phyloP scores from a whole-genome alignment of 2,888 invertebrate species.

The Agrotis exclamationis region DNA sequence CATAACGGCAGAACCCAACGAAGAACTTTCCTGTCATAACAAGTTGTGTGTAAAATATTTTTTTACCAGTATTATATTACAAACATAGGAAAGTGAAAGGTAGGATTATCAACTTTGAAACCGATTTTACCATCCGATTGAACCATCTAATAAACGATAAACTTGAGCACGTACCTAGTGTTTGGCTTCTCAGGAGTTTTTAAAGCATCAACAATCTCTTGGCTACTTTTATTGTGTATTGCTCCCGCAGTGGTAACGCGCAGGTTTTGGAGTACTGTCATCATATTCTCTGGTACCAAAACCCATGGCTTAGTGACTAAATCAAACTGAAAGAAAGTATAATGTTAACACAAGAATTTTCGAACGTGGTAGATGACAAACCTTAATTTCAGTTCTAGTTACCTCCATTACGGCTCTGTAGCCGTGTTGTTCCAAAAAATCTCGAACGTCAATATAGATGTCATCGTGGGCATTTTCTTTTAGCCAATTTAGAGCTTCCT shows the following conservation, averaged over 20 bases:
- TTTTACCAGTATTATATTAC: too few relatives aligned
- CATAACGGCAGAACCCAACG: conserved; percentile 92
- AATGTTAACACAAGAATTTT: background rate
- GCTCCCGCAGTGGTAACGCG: conserved; percentile 69
- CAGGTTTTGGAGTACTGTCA: conserved; percentile 92
- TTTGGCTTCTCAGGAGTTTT: conserved; percentile 86
- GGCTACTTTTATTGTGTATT: conserved; percentile 72
- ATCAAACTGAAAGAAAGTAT: conserved; percentile 91
- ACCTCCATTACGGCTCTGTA: conserved; percentile 93
- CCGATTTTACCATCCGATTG: too few relatives aligned
- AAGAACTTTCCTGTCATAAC: conserved; percentile 90
- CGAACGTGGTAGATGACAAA: background rate
- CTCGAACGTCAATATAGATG: conserved; percentile 85
- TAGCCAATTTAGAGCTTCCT: conserved; percentile 91
- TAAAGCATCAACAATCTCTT: conserved; percentile 87
- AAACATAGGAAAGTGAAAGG: too few relatives aligned
- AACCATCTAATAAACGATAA: background rate
- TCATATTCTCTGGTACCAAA: conserved; percentile 91
- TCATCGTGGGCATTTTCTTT: conserved; percentile 81
- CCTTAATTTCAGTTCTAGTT: conserved; percentile 38
- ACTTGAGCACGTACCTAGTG: conserved; percentile 79
- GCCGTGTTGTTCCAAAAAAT: conserved; percentile 93
- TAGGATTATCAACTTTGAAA: background rate
- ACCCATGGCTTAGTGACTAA: conserved; percentile 93
- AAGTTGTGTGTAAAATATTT: background rate